Percentiles rank a stretch among this genome's conserved stretches.
Conservation (phyloP, 2,113 vertebrate genomes). For the Sterna hirundo region DNA sequence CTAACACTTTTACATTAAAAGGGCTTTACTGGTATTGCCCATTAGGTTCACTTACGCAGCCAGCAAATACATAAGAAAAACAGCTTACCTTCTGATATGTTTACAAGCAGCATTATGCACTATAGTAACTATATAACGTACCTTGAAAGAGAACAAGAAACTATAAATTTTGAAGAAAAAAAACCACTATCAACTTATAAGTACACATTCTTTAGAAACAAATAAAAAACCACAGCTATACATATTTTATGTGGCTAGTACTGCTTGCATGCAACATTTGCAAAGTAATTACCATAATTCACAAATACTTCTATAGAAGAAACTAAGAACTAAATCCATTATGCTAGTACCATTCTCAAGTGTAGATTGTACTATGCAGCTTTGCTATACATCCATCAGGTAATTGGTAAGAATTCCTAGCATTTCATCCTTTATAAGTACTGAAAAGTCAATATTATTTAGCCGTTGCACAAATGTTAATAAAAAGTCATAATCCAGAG, state of each 20-base stretch:
- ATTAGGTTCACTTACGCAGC: neutral
- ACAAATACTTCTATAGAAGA: neutral
- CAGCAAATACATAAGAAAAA: neutral
- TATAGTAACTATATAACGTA: neutral
- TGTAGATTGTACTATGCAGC: neutral
- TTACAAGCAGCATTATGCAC: neutral
- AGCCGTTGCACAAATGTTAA: slow-evolving; percentile 73
- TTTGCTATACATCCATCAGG: neutral
- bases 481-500: slow-evolving; percentile 78
- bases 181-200: neutral
- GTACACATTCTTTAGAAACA: neutral
- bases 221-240: neutral
- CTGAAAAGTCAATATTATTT: slow-evolving; percentile 11
- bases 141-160: neutral
- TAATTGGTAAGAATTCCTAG: neutral
- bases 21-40: neutral
- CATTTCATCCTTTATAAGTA: neutral
- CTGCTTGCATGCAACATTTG: neutral
- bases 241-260: slow-evolving; percentile 6
- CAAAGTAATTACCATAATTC: neutral
- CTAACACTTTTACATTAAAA: slow-evolving; percentile 18
- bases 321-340: slow-evolving; percentile 1
- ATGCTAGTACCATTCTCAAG: neutral
- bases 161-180: neutral
- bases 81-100: neutral